Base-by-base conservation (phyloP, 2,888 invertebrate genomes). In the Polymixis lichenea region DNA sequence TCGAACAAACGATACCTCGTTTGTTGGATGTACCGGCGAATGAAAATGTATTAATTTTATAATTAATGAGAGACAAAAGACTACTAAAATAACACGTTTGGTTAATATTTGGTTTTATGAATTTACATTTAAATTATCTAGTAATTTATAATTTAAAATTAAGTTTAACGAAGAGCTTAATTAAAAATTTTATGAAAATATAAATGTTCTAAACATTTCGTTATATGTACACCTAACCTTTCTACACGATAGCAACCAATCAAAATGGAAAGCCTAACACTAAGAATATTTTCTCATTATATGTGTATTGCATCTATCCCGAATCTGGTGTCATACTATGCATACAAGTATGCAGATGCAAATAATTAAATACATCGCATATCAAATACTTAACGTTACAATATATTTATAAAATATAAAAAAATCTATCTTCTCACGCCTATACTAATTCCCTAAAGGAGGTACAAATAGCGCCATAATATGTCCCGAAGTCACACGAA, bases 401-500 rank as follows among this genome's bases (percentile, higher is more conserved):
- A 4, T 17, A 49, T 9, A 60, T 61, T n/a, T 46, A 53, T 46
- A 0, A 46, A 53, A 19, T 28, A 43, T 19, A n/a, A 9, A 2
- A 28, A 51, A 46, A 4, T 13, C 13, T 22, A 53, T n/a, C 11
- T 5, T 28, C 13, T 17, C n/a, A 7, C 13, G 28, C 17, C 61
- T 25, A 62, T 25, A 53, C 22, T 75, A 32, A 25, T n/a, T 6
- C 6, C 43, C 32, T 19, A n/a, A 38, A 66, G 8, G 13, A 11
- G 28, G 9, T 28, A 43, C 11, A 6, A 38, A 32, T 43, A 32
- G 51, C 19, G n/a, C n/a, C 46, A n/a, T n/a, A n/a, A n/a, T 79
- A 75, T 71, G 75, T 53, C 61, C 65, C 32, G 11, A 15, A n/a
- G 43, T 66, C 65, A 67, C 51, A 55, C 17, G n/a, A 61, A 51